A percentile compares a stretch with the other conserved stretches of the same genome.
Conservation (phyloP, 2,888 invertebrate species). For the Drosophila peninsularis region DNA sequence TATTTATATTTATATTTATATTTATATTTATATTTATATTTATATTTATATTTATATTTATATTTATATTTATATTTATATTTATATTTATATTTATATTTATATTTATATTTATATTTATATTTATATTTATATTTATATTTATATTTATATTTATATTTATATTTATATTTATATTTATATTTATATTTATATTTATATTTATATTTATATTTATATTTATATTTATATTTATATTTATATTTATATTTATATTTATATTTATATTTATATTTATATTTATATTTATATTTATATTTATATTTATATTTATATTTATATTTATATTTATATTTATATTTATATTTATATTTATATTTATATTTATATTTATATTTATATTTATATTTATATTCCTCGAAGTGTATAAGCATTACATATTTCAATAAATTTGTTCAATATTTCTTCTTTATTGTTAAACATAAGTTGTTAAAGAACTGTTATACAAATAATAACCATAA, state of each 20-base stretch:
- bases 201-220: too few relatives aligned
- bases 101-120: too few relatives aligned
- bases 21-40: constrained; percentile 1
- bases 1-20: constrained; percentile 1
- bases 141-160: neutral
- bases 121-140: too few relatives aligned
- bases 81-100: neutral
- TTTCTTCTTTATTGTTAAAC: neutral
- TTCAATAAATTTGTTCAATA: neutral
- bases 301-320: neutral
- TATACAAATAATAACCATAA: constrained; percentile 30
- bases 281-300: too few relatives aligned
- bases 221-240: too few relatives aligned
- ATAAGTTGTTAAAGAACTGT: neutral
- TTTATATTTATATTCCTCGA: too few relatives aligned
- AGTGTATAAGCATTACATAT: neutral
- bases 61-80: constrained; percentile 1
- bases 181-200: too few relatives aligned
- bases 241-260: too few relatives aligned
- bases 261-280: too few relatives aligned
- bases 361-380: neutral
- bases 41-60: constrained; percentile 1
- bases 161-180: neutral
- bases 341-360: neutral
- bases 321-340: neutral